A percentile compares a stretch with the other conserved stretches of the same genome.
Conservation (phyloP, 2,797 vertebrate species). For the Dendrocincla fuliginosa region DNA sequence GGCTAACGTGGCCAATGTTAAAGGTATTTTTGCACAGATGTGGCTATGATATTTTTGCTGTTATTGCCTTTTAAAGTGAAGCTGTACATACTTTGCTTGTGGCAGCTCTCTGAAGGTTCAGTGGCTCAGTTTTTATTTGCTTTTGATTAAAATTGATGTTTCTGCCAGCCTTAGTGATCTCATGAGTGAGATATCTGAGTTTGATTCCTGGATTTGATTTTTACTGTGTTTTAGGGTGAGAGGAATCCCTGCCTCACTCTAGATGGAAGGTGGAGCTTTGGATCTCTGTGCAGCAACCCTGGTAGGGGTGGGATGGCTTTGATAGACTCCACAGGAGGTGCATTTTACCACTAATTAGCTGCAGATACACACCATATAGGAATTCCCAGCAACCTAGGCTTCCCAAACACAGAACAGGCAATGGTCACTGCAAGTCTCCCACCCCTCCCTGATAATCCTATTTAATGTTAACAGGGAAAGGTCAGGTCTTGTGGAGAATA, state of each 20-base stretch:
- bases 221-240: background rate
- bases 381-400: background rate
- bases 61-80: slow-evolving; percentile 33
- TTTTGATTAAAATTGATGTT: slow-evolving; percentile 59
- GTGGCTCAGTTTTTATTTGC: slow-evolving; percentile 35
- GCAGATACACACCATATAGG: background rate
- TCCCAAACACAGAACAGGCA: background rate
- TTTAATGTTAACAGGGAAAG: background rate
- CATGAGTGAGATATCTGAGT: background rate
- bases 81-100: slow-evolving; percentile 3
- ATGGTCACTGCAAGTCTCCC: background rate
- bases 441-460: background rate
- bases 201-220: slow-evolving; percentile 27
- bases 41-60: background rate
- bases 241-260: background rate
- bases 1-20: background rate
- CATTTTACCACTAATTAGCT: background rate
- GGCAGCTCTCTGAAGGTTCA: slow-evolving; percentile 39
- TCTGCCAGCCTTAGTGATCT: slow-evolving; percentile 36
- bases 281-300: background rate
- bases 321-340: background rate
- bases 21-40: background rate
- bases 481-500: background rate
- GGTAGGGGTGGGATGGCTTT: background rate
- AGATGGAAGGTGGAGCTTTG: background rate